These are phyloP conservation scores for Busseola fusca DNA, from an alignment of 2,888 invertebrate genomes.

Conservation along the genomic window DNA sequence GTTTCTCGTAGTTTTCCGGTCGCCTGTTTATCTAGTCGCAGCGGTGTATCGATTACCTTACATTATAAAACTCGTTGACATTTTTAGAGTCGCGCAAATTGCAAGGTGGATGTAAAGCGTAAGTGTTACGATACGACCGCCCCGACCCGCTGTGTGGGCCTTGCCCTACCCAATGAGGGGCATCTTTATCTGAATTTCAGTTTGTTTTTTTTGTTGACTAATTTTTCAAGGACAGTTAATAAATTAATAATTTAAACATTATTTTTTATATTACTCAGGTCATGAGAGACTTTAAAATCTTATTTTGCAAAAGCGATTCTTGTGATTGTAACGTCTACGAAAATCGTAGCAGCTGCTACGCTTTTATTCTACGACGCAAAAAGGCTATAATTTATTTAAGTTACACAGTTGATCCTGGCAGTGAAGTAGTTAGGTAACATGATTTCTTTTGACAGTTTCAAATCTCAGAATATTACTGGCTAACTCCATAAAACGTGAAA, in stretches of 20 bases:
- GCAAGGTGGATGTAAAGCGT: constrained; percentile 56
- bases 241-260: neutral
- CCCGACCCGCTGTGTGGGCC: constrained; percentile 15
- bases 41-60: constrained; percentile 61
- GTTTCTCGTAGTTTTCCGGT: constrained; percentile 49
- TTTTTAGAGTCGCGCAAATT: constrained; percentile 58
- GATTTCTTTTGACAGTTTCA: neutral
- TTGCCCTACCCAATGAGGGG: constrained; percentile 12
- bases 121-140: constrained; percentile 38
- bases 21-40: constrained; percentile 54
- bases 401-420: neutral
- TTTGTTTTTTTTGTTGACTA: neutral
- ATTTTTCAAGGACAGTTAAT: constrained; percentile 4
- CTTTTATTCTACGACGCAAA: neutral
- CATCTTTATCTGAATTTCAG: neutral
- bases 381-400: neutral
- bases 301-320: neutral
- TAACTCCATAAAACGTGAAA: constrained; percentile 17
- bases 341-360: constrained; percentile 14
- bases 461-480: neutral
- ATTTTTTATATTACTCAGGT: neutral
- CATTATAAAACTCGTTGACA: constrained; percentile 64
- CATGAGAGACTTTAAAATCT: constrained; percentile 13
- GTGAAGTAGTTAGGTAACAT: neutral
- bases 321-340: neutral